Evolutionary conservation across 2,797 vertebrate species (phyloP).

Genomic region (Oryzias dopingdopingensis): DNA sequence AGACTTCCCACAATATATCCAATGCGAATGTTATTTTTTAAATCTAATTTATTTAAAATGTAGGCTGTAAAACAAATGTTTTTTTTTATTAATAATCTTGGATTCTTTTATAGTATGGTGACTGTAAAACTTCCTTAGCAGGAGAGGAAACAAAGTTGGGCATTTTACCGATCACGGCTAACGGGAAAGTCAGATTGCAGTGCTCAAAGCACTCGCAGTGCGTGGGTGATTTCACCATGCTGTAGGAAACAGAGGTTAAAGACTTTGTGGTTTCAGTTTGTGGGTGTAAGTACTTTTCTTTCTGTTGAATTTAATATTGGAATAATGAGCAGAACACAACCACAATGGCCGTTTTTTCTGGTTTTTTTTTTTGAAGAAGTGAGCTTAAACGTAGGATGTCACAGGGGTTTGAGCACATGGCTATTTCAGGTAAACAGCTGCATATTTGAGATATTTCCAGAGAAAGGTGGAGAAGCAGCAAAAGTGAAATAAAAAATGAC

Average conservation of each 20-base stretch:
- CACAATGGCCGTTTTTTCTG: constrained; percentile 41
- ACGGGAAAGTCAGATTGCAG: not conserved
- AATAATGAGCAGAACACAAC: constrained; percentile 56
- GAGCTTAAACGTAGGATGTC: constrained; percentile 61
- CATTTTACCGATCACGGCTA: no score
- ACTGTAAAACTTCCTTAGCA: no score
- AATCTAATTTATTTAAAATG: no score
- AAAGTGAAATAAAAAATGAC: constrained; percentile 44
- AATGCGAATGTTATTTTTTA: no score
- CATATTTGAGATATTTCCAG: constrained; percentile 70
- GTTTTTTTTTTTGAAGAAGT: constrained; percentile 63
- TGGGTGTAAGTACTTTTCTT: constrained; percentile 47
- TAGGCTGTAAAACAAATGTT: no score
- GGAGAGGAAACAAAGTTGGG: no score
- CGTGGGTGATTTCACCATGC: constrained; percentile 15
- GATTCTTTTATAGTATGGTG: no score
- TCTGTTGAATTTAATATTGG: constrained; percentile 38
- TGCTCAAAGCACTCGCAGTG: constrained; percentile 6
- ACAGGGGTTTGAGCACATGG: constrained; percentile 66
- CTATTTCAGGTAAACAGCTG: constrained; percentile 67
- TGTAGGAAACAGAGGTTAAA: constrained; percentile 21
- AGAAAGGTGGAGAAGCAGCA: constrained; percentile 36
- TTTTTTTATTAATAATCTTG: no score
- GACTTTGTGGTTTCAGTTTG: constrained; percentile 25
- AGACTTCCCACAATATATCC: no score